Base-by-base conservation (phyloP, 1,140 invertebrate genomes). In the Oscheius sp. region DNA sequence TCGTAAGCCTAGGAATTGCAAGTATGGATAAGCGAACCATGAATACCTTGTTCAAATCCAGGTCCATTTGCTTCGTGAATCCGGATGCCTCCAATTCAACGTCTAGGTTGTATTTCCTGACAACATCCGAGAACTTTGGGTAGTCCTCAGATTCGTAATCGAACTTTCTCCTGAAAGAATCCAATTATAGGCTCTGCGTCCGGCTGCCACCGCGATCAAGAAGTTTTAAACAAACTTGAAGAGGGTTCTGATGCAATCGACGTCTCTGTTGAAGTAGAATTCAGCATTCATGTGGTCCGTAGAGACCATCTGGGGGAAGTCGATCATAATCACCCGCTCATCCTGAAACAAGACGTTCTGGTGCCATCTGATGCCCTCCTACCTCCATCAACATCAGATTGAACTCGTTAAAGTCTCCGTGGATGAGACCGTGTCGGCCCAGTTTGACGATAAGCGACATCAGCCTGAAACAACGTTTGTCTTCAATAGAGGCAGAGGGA, bases 291-390 rank as follows among this genome's bases (percentile, higher is more conserved):
- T 84, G 87, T 98, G 95, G 55, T 90, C 90, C 0, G 91, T 96
- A 3, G 94, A 97, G 46, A 99, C 89, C 95, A 99, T 99, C 88
- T 99, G 96, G 1, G 97, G 96, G 85, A 99, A 99, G 88, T 99
- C 97, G 82, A 99, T 98, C 66, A 99, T 87, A 49, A 95, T 88
- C 0, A 95, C 90, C 69, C 90, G 90, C 0, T 91, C 89, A 29
- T 87, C 85, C 79, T 92, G 89, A 31, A 89, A 52, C 79, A 69
- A 15, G 64, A 28, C 15, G 18, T 78, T 13, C 28, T 59, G 68
- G 28, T 20, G 36, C 15, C 1, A 1, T 36, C 20, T 31, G 28
- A 7, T 31, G 61, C 13, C 49, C 64, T 45, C 59, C 29, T 46
- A 82, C 89, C 13, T 78, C 28, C 7, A 67, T 74, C 0, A 97